phyloP scores from a whole-genome alignment of 2,888 invertebrate species.

The Drosophila paracracens region DNA sequence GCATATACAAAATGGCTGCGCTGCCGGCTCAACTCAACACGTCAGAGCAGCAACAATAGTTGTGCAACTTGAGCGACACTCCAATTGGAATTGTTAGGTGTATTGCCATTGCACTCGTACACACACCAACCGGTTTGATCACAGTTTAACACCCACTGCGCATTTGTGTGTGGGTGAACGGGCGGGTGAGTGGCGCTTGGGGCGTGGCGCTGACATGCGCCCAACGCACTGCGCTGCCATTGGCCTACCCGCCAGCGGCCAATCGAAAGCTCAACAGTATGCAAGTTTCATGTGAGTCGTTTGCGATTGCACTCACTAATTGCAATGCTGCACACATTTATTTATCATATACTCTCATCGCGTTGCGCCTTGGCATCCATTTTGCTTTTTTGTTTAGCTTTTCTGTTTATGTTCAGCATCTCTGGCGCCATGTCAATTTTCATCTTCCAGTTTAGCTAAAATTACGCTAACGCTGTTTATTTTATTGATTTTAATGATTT shows the following conservation, averaged over 20 bases:
- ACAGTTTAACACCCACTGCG: slow-evolving; percentile 60
- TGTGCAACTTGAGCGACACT: slow-evolving; percentile 30
- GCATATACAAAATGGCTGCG: slow-evolving; percentile 57
- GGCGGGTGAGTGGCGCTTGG: slow-evolving; percentile 49
- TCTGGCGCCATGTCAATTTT: slow-evolving; percentile 65
- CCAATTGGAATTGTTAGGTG: slow-evolving; percentile 63
- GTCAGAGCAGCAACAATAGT: slow-evolving; percentile 41
- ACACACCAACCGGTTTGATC: slow-evolving; percentile 52
- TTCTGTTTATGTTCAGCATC: slow-evolving; percentile 41
- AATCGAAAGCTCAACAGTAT: slow-evolving; percentile 40
- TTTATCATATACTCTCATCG: slow-evolving; percentile 36
- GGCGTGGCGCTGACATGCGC: slow-evolving; percentile 61
- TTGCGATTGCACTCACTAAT: slow-evolving; percentile 37
- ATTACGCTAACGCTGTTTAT: slow-evolving; percentile 61
- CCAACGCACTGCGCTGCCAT: slow-evolving; percentile 26
- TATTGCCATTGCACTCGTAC: slow-evolving; percentile 50
- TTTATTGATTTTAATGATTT: slow-evolving; percentile 79
- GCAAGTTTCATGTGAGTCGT: slow-evolving; percentile 24
- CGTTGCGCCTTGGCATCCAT: slow-evolving; percentile 34
- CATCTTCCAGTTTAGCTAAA: slow-evolving; percentile 46
- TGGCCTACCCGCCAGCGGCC: slow-evolving; percentile 31
- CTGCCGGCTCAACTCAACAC: not conserved
- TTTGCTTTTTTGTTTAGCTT: slow-evolving; percentile 35
- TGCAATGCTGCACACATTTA: slow-evolving; percentile 34
- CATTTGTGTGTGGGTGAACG: slow-evolving; percentile 42